A percentile compares a stretch with the other conserved stretches of the same genome.
These are phyloP conservation scores for Melangyna quadrimaculata DNA, from an alignment of 2,888 invertebrate genomes.

Conservation along the genomic window DNA sequence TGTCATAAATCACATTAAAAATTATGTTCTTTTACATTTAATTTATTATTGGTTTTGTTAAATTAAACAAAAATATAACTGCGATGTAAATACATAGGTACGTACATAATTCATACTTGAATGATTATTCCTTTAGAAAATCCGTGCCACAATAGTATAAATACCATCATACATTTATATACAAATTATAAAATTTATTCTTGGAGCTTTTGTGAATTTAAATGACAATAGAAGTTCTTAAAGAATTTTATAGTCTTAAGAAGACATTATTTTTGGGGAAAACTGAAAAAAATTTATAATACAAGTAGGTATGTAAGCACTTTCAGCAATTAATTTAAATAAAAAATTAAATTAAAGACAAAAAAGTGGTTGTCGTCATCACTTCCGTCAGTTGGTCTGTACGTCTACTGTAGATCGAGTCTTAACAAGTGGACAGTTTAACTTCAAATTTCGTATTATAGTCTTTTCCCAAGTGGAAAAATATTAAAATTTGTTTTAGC, in stretches of 20 bases:
- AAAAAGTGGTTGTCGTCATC: too few species aligned
- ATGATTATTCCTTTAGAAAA: not conserved
- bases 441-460: too few species aligned
- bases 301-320: too few species aligned
- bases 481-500: too few species aligned
- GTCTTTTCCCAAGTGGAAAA: too few species aligned
- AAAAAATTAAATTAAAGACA: too few species aligned
- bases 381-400: too few species aligned
- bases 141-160: not conserved
- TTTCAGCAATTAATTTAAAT: too few species aligned
- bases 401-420: too few species aligned
- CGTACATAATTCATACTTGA: not conserved
- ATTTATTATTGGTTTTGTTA: not conserved
- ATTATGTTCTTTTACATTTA: conserved; percentile 2
- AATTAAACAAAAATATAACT: not conserved
- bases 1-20: not conserved
- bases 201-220: not conserved
- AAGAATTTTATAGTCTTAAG: not conserved
- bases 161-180: not conserved
- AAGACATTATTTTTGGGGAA: too few species aligned
- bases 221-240: not conserved
- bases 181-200: not conserved
- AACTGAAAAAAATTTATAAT: too few species aligned
- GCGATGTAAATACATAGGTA: not conserved
- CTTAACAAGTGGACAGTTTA: too few species aligned